Conservation (phyloP, 1,140 invertebrate species). For the Argopecten irradians region DNA sequence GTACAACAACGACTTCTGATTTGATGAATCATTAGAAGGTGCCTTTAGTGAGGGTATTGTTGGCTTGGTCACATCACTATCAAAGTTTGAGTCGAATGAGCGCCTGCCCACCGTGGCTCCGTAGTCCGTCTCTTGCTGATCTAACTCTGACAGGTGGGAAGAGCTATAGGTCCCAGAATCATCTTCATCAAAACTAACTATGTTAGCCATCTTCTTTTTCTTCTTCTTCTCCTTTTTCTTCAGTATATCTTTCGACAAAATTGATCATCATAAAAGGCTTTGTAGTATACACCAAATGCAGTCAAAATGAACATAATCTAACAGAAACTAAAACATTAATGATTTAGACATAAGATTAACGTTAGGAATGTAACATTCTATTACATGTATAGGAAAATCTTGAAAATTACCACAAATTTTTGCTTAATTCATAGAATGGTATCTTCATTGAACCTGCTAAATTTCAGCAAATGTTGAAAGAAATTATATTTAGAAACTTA, state of each 20-base stretch:
- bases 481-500: no score
- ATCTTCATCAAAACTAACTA: slow-evolving; percentile 83
- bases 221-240: slow-evolving; percentile 78
- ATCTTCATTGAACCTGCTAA: no score
- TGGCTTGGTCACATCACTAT: not conserved
- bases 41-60: not conserved
- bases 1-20: not conserved
- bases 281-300: no score
- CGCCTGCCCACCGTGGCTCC: slow-evolving; percentile 8
- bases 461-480: no score
- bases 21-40: not conserved
- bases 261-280: no score
- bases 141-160: slow-evolving; percentile 11
- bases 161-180: slow-evolving; percentile 52
- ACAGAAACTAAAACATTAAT: no score
- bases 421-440: no score
- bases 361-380: no score
- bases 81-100: not conserved
- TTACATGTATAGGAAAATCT: no score
- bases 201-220: slow-evolving; percentile 81
- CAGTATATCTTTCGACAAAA: slow-evolving; percentile 14
- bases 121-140: slow-evolving; percentile 25
- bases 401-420: no score
- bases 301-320: no score
- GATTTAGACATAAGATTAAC: no score